These are phyloP conservation scores for Caenorhabditis inopinata DNA, from an alignment of 1,140 invertebrate genomes.

Conservation along the genomic window DNA sequence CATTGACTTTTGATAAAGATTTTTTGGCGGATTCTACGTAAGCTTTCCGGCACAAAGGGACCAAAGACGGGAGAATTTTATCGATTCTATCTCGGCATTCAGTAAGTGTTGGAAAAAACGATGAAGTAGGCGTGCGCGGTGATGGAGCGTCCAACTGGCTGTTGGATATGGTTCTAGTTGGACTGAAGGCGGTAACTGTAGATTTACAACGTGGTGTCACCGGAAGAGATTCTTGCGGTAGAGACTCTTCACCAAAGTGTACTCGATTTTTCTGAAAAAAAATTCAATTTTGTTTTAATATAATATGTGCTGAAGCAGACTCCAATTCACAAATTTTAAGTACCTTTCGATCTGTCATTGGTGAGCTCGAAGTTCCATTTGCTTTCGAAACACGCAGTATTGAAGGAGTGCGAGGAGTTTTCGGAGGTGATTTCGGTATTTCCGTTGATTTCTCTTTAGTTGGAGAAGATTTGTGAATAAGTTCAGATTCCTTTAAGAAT, in stretches of 20 bases:
- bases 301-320: too few relatives aligned
- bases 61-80: background rate
- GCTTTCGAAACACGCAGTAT: background rate
- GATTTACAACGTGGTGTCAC: background rate
- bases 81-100: background rate
- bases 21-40: background rate
- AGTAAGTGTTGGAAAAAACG: background rate
- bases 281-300: too few relatives aligned
- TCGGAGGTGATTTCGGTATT: background rate
- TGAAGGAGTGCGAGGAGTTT: background rate
- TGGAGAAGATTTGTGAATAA: too few relatives aligned
- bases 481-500: too few relatives aligned
- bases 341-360: constrained; percentile 11
- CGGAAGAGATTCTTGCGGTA: background rate
- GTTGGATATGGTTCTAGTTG: too few relatives aligned
- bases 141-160: background rate
- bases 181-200: background rate
- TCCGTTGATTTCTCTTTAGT: background rate
- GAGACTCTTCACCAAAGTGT: background rate
- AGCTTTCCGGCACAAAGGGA: background rate
- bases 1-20: background rate
- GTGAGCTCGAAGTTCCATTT: background rate
- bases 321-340: background rate
- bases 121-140: background rate
- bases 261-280: constrained; percentile 17